Evolutionary conservation across 2,888 invertebrate species (phyloP).

Genomic region (Deroplatys truncata): DNA sequence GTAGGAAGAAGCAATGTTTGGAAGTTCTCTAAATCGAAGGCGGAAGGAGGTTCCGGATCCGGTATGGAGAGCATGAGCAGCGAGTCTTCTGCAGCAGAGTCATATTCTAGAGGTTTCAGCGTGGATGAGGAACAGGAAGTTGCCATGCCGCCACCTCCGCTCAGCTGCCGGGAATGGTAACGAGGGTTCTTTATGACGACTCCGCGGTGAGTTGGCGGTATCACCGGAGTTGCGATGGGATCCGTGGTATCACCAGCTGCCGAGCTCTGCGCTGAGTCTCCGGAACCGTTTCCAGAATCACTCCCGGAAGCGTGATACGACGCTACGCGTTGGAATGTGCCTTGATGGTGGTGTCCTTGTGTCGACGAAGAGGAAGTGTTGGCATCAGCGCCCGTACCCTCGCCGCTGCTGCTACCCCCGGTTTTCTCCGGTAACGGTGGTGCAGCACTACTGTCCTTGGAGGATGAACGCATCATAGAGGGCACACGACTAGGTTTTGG

Average conservation of each 20-base stretch:
- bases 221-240: constrained; percentile 28
- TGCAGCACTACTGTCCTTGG: constrained; percentile 15
- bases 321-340: constrained; percentile 49
- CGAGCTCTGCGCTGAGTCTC: constrained; percentile 73
- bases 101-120: constrained; percentile 50
- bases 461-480: constrained; percentile 34
- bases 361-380: neutral
- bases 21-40: constrained; percentile 74
- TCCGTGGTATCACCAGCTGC: constrained; percentile 40
- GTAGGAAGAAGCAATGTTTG: constrained; percentile 70
- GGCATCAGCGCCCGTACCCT: constrained; percentile 35
- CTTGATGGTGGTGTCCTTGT: constrained; percentile 37
- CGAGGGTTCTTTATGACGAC: constrained; percentile 67
- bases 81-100: constrained; percentile 44
- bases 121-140: constrained; percentile 62
- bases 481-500: constrained; percentile 47
- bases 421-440: constrained; percentile 2
- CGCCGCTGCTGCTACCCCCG: neutral
- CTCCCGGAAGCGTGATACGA: constrained; percentile 69
- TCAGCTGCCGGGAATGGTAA: constrained; percentile 42
- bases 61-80: constrained; percentile 43
- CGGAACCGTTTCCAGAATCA: constrained; percentile 85
- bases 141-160: constrained; percentile 46
- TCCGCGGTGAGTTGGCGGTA: constrained; percentile 41
- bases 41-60: constrained; percentile 52